phyloP scores from a whole-genome alignment of 2,888 invertebrate genomes.

The Drosophila barbarae region DNA sequence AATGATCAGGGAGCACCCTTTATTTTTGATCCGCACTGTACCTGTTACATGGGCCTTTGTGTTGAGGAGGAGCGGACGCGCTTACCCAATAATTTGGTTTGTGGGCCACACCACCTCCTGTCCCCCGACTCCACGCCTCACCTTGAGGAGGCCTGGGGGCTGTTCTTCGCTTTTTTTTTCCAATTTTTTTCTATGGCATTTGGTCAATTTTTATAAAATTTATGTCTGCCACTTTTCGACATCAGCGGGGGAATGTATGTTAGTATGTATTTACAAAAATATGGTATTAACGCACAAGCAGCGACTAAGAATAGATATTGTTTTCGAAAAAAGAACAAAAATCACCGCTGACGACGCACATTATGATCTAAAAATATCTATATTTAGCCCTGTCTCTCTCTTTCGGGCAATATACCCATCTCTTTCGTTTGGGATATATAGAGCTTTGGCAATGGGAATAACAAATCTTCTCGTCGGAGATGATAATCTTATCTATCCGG shows the following conservation, averaged over 20 bases:
- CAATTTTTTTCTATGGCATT: slow-evolving; percentile 25
- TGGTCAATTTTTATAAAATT: slow-evolving; percentile 41
- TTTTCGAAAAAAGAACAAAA: slow-evolving; percentile 62
- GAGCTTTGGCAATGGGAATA: slow-evolving; percentile 1
- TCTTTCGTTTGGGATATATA: neutral
- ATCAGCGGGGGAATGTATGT: slow-evolving; percentile 26
- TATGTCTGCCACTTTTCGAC: slow-evolving; percentile 27
- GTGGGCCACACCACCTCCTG: slow-evolving; percentile 20
- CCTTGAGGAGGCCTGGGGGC: slow-evolving; percentile 15
- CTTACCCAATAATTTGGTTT: slow-evolving; percentile 35
- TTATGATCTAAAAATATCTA: slow-evolving; percentile 63
- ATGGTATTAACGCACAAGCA: slow-evolving; percentile 74
- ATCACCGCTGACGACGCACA: slow-evolving; percentile 66
- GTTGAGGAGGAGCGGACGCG: neutral
- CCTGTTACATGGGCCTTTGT: slow-evolving; percentile 5
- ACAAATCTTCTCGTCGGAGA: neutral
- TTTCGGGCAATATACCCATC: neutral
- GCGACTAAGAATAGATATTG: slow-evolving; percentile 65
- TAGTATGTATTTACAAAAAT: slow-evolving; percentile 54
- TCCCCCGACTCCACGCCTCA: slow-evolving; percentile 13
- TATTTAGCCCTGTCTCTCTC: slow-evolving; percentile 1
- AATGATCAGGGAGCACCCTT: no score
- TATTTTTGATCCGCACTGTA: slow-evolving; percentile 26
- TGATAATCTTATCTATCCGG: neutral
- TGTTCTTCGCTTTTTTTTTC: neutral